Evolutionary conservation across 2,888 invertebrate species (phyloP), one percentile per base, ranked within the genome.

Genomic region (Eudasyphora cyanicolor): DNA sequence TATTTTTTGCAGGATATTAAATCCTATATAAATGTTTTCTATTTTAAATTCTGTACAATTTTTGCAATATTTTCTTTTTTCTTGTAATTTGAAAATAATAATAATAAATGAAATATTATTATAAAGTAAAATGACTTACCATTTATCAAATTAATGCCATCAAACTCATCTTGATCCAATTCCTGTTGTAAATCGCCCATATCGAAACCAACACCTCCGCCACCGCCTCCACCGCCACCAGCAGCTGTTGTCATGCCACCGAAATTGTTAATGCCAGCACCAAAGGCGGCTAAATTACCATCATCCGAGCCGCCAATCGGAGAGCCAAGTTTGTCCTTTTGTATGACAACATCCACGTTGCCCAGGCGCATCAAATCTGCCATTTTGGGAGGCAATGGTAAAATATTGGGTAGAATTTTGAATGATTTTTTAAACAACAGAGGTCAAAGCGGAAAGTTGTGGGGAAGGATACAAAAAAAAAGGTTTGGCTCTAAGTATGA

Each of bases 231-330:
- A 51, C 89, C 88, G 71, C 93, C 94, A 76, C 88, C 87, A 67
- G 73, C 67, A n/a, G 76, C 76, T 45, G 62, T 54, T 74, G 77
- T 79, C 38, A 81, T 76, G 38, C 96, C 96, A 12, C 86, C 86
- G 64, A 87, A 74, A 42, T 84, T 86, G 57, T 84, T 85, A 57
- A 84, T 27, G 86, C 88, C 88, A 29, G 89, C 90, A 70, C 89
- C 90, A 67, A 90, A 83, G 21, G 89, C 89, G 54, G 90, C 89
- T 87, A 91, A 88, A 87, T 95, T 95, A 54, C 96, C 96, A 90
- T 97, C 97, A 89, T 97, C 97, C 81, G 96, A 97, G 89, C 96
- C 97, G 79, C 96, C 96, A 87, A 96, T 96, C 62, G 97, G 97
- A 82, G 97, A 96, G 86, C 97, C 96, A 87, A 95, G 92, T 92